These are phyloP conservation scores for Sander lucioperca DNA, from an alignment of 2,113 vertebrate genomes.

Conservation along the genomic window DNA sequence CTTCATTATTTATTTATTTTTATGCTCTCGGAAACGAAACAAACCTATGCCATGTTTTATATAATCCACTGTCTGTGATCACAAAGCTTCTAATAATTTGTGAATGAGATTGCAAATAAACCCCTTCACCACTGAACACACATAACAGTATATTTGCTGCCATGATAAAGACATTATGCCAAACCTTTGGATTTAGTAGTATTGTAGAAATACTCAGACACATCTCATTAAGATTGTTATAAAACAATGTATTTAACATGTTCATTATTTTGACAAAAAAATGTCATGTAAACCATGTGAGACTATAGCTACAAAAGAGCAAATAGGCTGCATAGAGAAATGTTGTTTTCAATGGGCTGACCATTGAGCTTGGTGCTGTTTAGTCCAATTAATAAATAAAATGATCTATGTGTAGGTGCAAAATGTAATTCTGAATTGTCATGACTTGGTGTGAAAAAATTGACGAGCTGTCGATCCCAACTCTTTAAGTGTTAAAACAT, in stretches of 20 bases:
- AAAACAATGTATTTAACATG: background rate
- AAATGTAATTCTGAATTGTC: background rate
- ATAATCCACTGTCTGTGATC: background rate
- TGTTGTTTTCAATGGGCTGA: background rate
- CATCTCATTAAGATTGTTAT: background rate
- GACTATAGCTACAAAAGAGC: background rate
- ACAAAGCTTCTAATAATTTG: background rate
- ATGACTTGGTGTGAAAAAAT: background rate
- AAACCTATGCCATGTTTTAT: background rate
- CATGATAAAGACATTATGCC: background rate
- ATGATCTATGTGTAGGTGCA: background rate
- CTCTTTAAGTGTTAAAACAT: slow-evolving; percentile 8
- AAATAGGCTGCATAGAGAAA: background rate
- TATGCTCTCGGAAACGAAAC: background rate
- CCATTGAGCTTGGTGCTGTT: background rate
- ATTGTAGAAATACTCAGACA: background rate
- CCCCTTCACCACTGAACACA: background rate
- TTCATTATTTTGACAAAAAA: background rate
- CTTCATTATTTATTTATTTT: background rate
- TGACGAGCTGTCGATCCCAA: background rate
- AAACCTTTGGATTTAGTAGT: background rate
- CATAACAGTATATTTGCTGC: background rate
- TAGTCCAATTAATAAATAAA: background rate
- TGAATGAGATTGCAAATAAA: background rate
- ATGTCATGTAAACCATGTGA: background rate